Conservation (phyloP, 23 tunicate species). For the Phallusia fumigata region DNA sequence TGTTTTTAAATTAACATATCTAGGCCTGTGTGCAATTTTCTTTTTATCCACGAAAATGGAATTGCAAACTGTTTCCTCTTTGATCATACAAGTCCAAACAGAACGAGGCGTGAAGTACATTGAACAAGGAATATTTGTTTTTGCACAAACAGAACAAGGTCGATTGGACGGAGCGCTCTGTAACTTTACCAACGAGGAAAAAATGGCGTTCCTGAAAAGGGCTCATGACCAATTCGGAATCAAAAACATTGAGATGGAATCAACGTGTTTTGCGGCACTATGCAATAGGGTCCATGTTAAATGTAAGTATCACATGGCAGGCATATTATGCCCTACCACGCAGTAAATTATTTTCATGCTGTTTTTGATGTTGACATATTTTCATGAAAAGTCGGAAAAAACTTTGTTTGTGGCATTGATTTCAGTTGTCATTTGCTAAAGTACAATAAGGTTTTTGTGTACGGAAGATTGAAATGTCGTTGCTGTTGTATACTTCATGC, state of each 20-base stretch:
- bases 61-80: too few species aligned
- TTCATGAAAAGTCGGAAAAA: too few species aligned
- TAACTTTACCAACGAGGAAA: constrained; percentile 55
- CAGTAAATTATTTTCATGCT: too few species aligned
- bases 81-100: too few species aligned
- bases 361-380: too few species aligned
- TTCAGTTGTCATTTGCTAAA: too few species aligned
- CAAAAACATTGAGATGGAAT: constrained; percentile 94
- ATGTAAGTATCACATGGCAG: constrained; percentile 40
- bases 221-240: constrained; percentile 73
- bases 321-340: too few species aligned
- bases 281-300: constrained; percentile 59
- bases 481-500: constrained; percentile 55
- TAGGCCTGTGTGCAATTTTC: too few species aligned
- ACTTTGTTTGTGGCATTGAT: background rate
- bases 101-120: too few species aligned
- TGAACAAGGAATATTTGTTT: too few species aligned
- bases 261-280: constrained; percentile 55
- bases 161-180: constrained; percentile 97
- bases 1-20: too few species aligned
- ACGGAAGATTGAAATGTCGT: constrained; percentile 56
- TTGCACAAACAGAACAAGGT: constrained; percentile 58
- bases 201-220: constrained; percentile 41
- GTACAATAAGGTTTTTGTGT: background rate
- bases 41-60: too few species aligned